Conservation (phyloP, 2,797 vertebrate species). For the Phoxinus dragarum region DNA sequence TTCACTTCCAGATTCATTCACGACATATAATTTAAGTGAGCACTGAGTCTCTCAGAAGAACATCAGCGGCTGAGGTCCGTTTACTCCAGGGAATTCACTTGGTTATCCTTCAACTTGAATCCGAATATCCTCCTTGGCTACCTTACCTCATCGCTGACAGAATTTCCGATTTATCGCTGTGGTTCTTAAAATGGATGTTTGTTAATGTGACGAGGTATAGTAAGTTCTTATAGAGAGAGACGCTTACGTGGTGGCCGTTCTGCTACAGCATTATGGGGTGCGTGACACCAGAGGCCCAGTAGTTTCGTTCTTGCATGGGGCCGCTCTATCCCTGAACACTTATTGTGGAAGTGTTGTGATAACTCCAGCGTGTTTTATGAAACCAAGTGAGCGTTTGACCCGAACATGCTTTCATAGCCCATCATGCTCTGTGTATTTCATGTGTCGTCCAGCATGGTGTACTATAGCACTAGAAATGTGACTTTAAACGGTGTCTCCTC, state of each 20-base stretch:
- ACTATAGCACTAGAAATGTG: slow-evolving; percentile 64
- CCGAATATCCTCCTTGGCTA: slow-evolving; percentile 10
- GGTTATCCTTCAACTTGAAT: slow-evolving; percentile 19
- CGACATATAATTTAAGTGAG: background rate
- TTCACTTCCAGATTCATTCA: background rate
- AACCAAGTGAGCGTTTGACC: slow-evolving; percentile 39
- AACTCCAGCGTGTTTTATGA: slow-evolving; percentile 52
- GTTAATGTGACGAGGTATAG: slow-evolving; percentile 38
- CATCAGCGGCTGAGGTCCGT: slow-evolving; percentile 17
- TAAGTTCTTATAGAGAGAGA: slow-evolving; percentile 28
- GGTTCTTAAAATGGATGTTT: slow-evolving; percentile 46
- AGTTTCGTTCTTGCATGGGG: slow-evolving; percentile 58
- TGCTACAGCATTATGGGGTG: slow-evolving; percentile 28
- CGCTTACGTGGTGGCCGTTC: slow-evolving; percentile 21
- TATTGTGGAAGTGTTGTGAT: slow-evolving; percentile 47
- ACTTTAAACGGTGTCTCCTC: slow-evolving; percentile 56
- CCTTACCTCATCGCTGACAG: slow-evolving; percentile 31
- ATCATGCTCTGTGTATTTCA: slow-evolving; percentile 46
- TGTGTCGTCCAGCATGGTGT: slow-evolving; percentile 58
- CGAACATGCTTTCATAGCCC: slow-evolving; percentile 15
- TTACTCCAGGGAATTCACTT: slow-evolving; percentile 10
- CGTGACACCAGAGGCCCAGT: slow-evolving; percentile 49
- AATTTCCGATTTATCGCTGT: slow-evolving; percentile 25
- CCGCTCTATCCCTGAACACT: slow-evolving; percentile 41
- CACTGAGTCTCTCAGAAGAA: slow-evolving; percentile 3